Conservation (phyloP, 2,888 invertebrate genomes). For the Pheosia gnoma region DNA sequence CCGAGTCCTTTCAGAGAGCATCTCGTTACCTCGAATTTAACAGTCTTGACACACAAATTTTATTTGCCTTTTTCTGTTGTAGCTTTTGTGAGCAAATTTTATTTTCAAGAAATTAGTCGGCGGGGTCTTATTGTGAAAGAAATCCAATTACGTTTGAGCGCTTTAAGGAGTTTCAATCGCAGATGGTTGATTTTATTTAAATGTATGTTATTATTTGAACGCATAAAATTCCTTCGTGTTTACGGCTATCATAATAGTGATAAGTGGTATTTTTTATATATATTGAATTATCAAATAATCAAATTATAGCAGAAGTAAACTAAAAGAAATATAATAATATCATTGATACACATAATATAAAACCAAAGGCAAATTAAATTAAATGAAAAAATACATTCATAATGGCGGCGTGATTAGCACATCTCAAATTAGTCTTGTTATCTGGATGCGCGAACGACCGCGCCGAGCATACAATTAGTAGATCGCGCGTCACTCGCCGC, state of each 20-base stretch:
- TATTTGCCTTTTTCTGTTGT: conserved; percentile 67
- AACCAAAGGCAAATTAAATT: conserved; percentile 12
- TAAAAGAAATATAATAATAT: too few relatives aligned
- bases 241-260: too few relatives aligned
- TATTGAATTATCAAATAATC: too few relatives aligned
- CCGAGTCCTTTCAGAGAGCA: conserved; percentile 61
- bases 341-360: not conserved
- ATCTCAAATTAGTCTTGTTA: conserved; percentile 61
- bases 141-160: conserved; percentile 64
- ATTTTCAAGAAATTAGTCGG: conserved; percentile 63
- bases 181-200: conserved; percentile 43
- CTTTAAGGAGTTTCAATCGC: conserved; percentile 48
- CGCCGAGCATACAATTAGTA: conserved; percentile 51
- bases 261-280: too few relatives aligned
- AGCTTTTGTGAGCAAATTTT: conserved; percentile 73
- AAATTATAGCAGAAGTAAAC: too few relatives aligned
- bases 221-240: too few relatives aligned
- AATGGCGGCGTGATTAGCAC: conserved; percentile 55
- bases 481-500: conserved; percentile 49
- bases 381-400: conserved; percentile 30
- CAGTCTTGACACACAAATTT: conserved; percentile 78
- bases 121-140: conserved; percentile 59
- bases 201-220: conserved; percentile 30
- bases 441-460: conserved; percentile 49
- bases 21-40: conserved; percentile 76